Conservation (phyloP, 2,888 invertebrate species). For the Brenthis hecate region DNA sequence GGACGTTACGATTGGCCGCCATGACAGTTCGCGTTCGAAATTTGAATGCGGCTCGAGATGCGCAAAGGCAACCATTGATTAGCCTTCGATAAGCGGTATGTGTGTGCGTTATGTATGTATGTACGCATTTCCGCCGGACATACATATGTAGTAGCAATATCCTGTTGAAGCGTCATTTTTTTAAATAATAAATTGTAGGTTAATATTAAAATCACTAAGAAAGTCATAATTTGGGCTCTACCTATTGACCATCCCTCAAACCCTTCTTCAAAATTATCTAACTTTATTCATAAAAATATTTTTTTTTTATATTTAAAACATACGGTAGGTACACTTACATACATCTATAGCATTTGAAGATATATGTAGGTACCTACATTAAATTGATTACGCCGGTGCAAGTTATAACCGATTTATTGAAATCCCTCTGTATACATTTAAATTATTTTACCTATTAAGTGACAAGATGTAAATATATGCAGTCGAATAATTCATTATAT, state of each 20-base stretch:
- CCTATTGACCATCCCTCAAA: neutral
- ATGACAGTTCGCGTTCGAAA: constrained; percentile 74
- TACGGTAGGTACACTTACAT: too few species aligned
- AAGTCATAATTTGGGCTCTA: neutral
- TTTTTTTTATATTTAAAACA: too few species aligned
- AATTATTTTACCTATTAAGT: neutral
- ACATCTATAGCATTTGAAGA: too few species aligned
- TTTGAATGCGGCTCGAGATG: constrained; percentile 78
- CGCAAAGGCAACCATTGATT: constrained; percentile 69
- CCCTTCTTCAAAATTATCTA: neutral
- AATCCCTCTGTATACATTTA: constrained; percentile 6
- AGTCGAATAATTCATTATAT: constrained; percentile 18
- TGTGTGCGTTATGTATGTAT: constrained; percentile 55
- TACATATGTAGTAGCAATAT: constrained; percentile 53
- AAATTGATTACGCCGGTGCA: too few species aligned
- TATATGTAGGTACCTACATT: too few species aligned
- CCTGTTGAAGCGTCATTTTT: constrained; percentile 46
- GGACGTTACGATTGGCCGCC: constrained; percentile 63
- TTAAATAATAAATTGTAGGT: constrained; percentile 20
- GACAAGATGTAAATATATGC: constrained; percentile 10
- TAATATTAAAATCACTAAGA: neutral
- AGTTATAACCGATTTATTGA: neutral
- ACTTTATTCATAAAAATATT: neutral
- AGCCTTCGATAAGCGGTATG: constrained; percentile 68
- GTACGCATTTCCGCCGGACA: constrained; percentile 65